A percentile compares a stretch with the other conserved stretches of the same genome.
Conservation (phyloP, 2,797 vertebrate species). For the Hydrophis major region DNA sequence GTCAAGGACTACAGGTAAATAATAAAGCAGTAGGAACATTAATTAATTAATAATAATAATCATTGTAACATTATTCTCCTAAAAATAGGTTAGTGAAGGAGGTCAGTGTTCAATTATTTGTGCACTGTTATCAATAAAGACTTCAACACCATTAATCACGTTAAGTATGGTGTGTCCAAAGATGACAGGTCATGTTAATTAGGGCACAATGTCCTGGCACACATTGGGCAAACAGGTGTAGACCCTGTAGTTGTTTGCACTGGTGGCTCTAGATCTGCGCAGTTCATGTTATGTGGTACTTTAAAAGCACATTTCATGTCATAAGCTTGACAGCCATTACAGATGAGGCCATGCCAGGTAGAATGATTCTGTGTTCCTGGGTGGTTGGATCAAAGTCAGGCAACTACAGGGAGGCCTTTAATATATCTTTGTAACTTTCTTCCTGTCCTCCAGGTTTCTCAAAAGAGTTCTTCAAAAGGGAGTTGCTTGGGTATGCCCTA, state of each 20-base stretch:
- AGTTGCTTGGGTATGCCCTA: neutral
- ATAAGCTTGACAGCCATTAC: no score
- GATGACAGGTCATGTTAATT: neutral
- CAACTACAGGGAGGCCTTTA: neutral
- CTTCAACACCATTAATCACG: neutral
- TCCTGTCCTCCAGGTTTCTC: neutral
- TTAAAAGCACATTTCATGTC: no score
- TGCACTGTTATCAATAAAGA: neutral
- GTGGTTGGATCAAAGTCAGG: neutral
- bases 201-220: neutral
- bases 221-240: neutral
- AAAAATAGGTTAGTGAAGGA: neutral
- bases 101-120: neutral
- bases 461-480: neutral
- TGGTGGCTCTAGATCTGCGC: neutral
- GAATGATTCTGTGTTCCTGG: neutral
- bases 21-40: neutral
- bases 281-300: neutral
- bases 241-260: neutral
- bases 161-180: neutral
- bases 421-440: neutral
- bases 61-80: neutral
- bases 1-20: neutral
- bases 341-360: neutral
- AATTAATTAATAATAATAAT: neutral